Base-by-base conservation (phyloP, 35 echinoderm and acorn worm species). In the Ophioderma brevispina region DNA sequence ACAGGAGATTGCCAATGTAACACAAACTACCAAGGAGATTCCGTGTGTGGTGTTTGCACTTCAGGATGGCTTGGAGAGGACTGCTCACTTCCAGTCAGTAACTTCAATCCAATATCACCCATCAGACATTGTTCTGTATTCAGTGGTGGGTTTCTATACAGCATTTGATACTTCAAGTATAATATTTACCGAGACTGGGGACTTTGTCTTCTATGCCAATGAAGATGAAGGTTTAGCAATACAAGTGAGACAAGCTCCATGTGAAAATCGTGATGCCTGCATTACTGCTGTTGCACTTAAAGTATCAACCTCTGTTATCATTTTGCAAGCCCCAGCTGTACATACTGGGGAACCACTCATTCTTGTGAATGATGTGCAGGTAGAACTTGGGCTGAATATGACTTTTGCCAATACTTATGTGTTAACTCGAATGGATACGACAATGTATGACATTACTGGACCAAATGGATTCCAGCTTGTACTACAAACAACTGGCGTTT, bases 111-210 rank as follows among this genome's bases (percentile, higher is more conserved):
- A 37, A 52, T 46, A 21, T 32, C 42, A 25, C 33, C 39, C 32
- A 77, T 64, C 1, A 39, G 76, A 78, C 64, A 76, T 37, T 94
- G 95, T 77, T 87, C 87, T 86, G 64, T 94, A 0, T 91, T 76
- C 40, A 84, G 84, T 64, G 93, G 84, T 76, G 95, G 95, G 19
- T 46, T 93, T 81, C 76, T 94, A 80, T 88, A 97, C 91, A 32
- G 55, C 83, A 25, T 97, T 97, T 89, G 95, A 97, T 91, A 91
- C 91, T 5, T 90, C 95, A 36, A 85, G 84, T 84, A 38, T 94
- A 32, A 75, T 83, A 35, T 94, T 91, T 37, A 64, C 82, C 36
- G 92, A 88, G 30, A 94, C 77, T 40, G 91, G 88, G 52, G 95
- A 97, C 56, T 94, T 90, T 40, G 46, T 90, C 5, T 80, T 91